Evolutionary conservation across 2,888 invertebrate species (phyloP), one percentile per base, ranked within the genome.

Genomic region (Drosophila antonietae): DNA sequence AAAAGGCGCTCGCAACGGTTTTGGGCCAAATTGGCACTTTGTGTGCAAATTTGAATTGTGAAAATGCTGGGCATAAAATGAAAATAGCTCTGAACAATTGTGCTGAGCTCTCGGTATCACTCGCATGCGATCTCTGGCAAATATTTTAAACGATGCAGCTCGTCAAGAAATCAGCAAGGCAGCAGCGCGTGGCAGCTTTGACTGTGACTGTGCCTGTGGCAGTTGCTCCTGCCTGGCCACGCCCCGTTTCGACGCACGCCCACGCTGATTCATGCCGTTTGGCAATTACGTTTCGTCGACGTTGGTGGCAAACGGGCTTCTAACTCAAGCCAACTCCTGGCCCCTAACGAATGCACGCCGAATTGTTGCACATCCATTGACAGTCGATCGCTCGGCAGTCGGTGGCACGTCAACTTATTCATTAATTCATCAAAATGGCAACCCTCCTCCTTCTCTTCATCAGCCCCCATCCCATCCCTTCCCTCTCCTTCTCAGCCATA

Each of bases 351-450:
- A 91, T 90, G 90, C 84, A 90, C 90, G 91, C 90, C 91, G 90
- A 91, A 91, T 91, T 91, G 90, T 91, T 91, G 92, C 91, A 90
- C 91, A 90, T 91, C 81, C 81, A 85, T 80, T 84, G 90, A 90
- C 91, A 90, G 85, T 85, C 85, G 85, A 74, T 88, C 83, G 85
- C 80, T 78, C 79, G 80, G 83, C 87, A 85, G 81, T 82, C 86
- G 78, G 84, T 82, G 84, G 86, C 81, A 82, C 85, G 88, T 86
- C 90, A 86, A 89, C 87, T 90, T 90, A 90, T 90, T 90, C 91
- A 90, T 91, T 90, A 91, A 91, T 86, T 89, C 91, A 87, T 91
- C 91, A 91, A 89, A 89, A 71, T 68, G 68, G 57, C 44, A 28
- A 15, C 4, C 39, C 39, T 8, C 47, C n/a, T 7, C 15, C 15